Conservation (phyloP, 92 coral and sea anemone species). For the Diadumene lineata region DNA sequence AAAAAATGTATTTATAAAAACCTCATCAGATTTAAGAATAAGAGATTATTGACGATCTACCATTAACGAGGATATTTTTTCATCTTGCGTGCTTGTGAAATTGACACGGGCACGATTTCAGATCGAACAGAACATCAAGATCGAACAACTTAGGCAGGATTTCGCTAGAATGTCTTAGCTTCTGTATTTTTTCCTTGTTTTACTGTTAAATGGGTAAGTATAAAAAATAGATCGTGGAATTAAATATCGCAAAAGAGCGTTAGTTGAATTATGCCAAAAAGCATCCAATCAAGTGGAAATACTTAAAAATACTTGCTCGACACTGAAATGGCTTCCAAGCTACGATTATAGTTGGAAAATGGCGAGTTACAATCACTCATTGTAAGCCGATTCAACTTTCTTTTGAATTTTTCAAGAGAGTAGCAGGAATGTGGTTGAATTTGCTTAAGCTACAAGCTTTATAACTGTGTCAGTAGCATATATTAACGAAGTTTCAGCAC, state of each 20-base stretch:
- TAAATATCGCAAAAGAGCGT: background rate
- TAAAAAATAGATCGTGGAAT: background rate
- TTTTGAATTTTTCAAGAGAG: background rate
- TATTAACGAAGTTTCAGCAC: background rate
- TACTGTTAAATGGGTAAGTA: no score
- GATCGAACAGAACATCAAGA: background rate
- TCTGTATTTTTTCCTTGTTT: no score
- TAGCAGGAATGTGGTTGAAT: background rate
- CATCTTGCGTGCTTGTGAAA: background rate
- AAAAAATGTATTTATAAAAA: background rate
- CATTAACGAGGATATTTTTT: background rate
- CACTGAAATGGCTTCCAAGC: constrained; percentile 29
- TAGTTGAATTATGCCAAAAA: background rate
- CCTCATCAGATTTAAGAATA: background rate
- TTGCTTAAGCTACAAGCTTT: background rate
- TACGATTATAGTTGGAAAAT: background rate
- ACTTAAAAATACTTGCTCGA: background rate
- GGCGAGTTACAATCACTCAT: background rate
- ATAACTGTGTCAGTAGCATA: background rate
- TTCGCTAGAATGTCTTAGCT: no score
- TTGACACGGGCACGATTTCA: constrained; percentile 14
- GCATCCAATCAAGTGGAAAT: constrained; percentile 29
- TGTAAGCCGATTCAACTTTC: background rate
- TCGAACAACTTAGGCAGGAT: background rate
- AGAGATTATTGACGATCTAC: background rate